Conservation (phyloP, 2,797 vertebrate genomes). For the Microctenopoma lineatum region DNA sequence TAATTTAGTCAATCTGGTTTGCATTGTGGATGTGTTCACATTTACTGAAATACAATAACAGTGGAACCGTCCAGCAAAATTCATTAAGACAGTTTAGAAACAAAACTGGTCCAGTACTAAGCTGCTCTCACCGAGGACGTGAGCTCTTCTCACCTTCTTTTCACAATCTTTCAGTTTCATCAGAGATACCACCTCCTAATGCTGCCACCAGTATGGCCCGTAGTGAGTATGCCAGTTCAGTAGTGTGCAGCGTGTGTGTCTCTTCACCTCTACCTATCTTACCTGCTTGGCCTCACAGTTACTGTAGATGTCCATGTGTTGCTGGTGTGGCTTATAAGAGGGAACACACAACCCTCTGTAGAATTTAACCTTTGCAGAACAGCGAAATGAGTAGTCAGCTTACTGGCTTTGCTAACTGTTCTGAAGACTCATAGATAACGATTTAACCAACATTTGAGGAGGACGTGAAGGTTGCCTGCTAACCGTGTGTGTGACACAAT, state of each 20-base stretch:
- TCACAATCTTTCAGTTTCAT: constrained; percentile 84
- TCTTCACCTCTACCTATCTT: constrained; percentile 32
- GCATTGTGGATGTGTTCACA: background rate
- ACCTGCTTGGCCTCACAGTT: constrained; percentile 63
- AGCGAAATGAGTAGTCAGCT: constrained; percentile 1
- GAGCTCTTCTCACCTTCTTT: constrained; percentile 75
- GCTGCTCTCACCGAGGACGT: constrained; percentile 16
- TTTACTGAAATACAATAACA: constrained; percentile 3
- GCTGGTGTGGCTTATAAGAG: constrained; percentile 21
- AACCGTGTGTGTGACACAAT: constrained; percentile 28
- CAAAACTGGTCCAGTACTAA: background rate
- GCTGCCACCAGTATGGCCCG: constrained; percentile 76
- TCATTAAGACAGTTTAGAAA: background rate
- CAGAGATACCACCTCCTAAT: constrained; percentile 77
- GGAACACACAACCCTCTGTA: constrained; percentile 8
- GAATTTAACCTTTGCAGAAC: constrained; percentile 3
- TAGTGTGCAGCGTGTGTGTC: constrained; percentile 65
- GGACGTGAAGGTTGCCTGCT: constrained; percentile 2
- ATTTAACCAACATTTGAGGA: constrained; percentile 61
- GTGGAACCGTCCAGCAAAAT: background rate
- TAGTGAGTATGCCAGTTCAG: constrained; percentile 85
- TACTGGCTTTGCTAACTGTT: constrained; percentile 42
- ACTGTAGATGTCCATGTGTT: constrained; percentile 34
- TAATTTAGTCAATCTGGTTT: background rate
- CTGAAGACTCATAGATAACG: constrained; percentile 6